phyloP scores from a whole-genome alignment of 2,888 invertebrate species.

The Ramazzottius varieornatus region DNA sequence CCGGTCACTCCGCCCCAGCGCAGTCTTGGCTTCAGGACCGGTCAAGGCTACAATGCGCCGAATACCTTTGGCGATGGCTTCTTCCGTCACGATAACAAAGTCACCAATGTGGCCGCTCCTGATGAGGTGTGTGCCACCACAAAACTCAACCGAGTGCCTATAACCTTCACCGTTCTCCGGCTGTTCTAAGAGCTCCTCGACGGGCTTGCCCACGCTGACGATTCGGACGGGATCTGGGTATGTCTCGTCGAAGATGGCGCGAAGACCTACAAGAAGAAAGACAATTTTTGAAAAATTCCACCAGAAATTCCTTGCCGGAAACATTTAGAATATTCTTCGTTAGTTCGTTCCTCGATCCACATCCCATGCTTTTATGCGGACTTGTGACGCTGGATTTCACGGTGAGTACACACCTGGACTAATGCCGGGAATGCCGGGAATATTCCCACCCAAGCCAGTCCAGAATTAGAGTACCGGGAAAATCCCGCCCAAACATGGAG shows the following conservation, averaged over 20 bases:
- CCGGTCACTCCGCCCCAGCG: slow-evolving; percentile 5
- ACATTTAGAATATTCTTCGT: too few species aligned
- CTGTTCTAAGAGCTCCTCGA: slow-evolving; percentile 60
- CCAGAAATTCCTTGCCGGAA: too few species aligned
- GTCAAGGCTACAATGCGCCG: slow-evolving; percentile 85
- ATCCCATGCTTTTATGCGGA: too few species aligned
- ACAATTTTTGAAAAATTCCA: too few species aligned
- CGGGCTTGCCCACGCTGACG: slow-evolving; percentile 71
- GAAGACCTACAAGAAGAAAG: too few species aligned
- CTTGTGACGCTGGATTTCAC: too few species aligned
- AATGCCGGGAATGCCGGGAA: too few species aligned
- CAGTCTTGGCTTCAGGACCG: slow-evolving; percentile 59
- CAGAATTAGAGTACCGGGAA: too few species aligned
- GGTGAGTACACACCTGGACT: too few species aligned
- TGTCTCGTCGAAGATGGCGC: slow-evolving; percentile 95
- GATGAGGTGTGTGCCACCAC: slow-evolving; percentile 85
- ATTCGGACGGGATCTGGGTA: slow-evolving; percentile 75
- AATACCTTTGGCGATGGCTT: slow-evolving; percentile 95
- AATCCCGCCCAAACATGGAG: too few species aligned
- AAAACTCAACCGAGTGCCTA: slow-evolving; percentile 85
- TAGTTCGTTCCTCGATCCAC: too few species aligned
- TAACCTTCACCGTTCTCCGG: slow-evolving; percentile 50
- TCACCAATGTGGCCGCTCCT: slow-evolving; percentile 74
- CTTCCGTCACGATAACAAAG: slow-evolving; percentile 84
- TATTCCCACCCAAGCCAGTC: too few species aligned